Base-by-base conservation (phyloP, 2,113 vertebrate genomes). In the Phodopus roborovskii region DNA sequence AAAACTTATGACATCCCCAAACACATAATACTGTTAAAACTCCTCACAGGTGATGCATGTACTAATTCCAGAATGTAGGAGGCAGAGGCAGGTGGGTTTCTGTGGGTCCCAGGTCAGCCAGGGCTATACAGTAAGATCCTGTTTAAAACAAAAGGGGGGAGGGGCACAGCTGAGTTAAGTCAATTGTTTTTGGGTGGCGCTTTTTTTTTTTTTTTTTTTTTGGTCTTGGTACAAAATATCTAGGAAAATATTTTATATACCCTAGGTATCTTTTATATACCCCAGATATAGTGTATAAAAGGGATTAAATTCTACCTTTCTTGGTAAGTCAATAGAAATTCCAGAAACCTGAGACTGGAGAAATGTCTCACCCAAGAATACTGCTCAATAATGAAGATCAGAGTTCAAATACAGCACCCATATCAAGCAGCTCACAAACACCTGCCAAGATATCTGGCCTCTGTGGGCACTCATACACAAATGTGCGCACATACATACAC, bases 271-370 rank as follows among this genome's bases (percentile, higher is more conserved):
- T 26, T 92, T 77, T 83, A 58, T 11, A 92, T 81, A 88, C 30
- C 39, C 15, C 50, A 39, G 50, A 45, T 45, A 45, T 45, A 45
- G 45, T 45, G 1, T 66, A 85, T 85, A 90, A 53, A 93, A 84
- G 16, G 89, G 13, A 96, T 48, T 89, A 53, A 79, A 74, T 68
- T 95, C 42, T 78, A 50, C 60, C 53, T 94, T 86, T 81, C 50
- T 75, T 95, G 36, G 19, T 70, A 81, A 95, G 42, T 17, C 22
- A 95, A 62, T 42, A 82, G 60, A 92, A 48, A 70, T 74, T 68
- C 30, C 22, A 93, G 53, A 91, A 94, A 85, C 16, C 24, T 83
- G 56, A n/a, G 53, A 45, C 24, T 66, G 26, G 39, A 85, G 17
- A 85, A 64, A 68, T 13, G 42, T 30, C 62, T 36, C 39, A 68